phyloP scores from a whole-genome alignment of 2,113 vertebrate species.

The Calyptomena viridis region DNA sequence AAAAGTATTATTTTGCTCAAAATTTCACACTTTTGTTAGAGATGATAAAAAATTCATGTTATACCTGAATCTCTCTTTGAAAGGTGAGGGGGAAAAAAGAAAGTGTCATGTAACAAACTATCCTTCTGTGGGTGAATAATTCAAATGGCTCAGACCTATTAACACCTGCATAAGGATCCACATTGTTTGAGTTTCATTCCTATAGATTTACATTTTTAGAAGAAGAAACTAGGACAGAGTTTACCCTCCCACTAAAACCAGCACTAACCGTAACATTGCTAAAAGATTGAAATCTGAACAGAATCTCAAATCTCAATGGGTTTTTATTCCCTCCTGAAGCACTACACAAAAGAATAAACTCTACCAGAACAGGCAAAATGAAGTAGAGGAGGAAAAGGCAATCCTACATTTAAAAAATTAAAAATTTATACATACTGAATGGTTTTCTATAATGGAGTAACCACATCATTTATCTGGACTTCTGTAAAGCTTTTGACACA shows the following conservation, averaged over 20 bases:
- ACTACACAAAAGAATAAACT: not conserved
- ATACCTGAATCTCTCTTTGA: not conserved
- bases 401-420: not conserved
- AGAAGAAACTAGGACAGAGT: not conserved
- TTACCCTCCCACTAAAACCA: not conserved
- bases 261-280: not conserved
- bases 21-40: not conserved
- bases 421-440: not conserved
- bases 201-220: not conserved
- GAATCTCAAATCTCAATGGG: not conserved
- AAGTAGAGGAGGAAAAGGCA: not conserved
- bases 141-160: not conserved
- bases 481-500: not conserved
- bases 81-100: not conserved
- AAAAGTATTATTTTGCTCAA: not conserved
- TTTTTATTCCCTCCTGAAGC: not conserved
- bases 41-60: not conserved
- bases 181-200: not conserved
- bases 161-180: not conserved
- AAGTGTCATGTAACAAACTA: not conserved
- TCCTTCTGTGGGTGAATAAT: not conserved
- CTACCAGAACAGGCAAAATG: not conserved
- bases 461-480: not conserved
- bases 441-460: not conserved
- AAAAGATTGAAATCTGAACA: not conserved